A percentile compares a stretch with the other conserved stretches of the same genome.
phyloP scores from a whole-genome alignment of 2,888 invertebrate species.

The Spisula solida region DNA sequence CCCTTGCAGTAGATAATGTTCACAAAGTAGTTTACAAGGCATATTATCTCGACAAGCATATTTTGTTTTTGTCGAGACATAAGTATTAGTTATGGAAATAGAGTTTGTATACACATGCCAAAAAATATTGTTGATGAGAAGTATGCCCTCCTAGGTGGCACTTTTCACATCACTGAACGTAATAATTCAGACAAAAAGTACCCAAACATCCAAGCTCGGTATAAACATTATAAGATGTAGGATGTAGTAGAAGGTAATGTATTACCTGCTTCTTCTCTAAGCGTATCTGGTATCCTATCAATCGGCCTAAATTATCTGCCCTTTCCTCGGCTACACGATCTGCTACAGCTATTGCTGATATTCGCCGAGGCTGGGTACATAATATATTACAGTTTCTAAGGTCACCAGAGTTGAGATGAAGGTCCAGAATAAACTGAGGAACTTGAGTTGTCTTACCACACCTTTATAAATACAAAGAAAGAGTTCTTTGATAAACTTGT shows the following conservation, averaged over 20 bases:
- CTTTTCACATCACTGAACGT: too few species aligned
- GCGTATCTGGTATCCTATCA: slow-evolving; percentile 92
- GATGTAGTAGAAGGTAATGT: not conserved
- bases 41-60: too few species aligned
- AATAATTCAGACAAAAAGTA: too few species aligned
- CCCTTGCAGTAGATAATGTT: too few species aligned
- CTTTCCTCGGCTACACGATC: slow-evolving; percentile 95
- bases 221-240: too few species aligned
- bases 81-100: too few species aligned
- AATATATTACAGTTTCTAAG: slow-evolving; percentile 82
- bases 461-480: slow-evolving; percentile 67
- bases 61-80: too few species aligned
- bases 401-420: slow-evolving; percentile 89
- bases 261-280: slow-evolving; percentile 89
- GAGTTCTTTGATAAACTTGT: not conserved
- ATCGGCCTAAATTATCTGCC: slow-evolving; percentile 90
- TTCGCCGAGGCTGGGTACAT: slow-evolving; percentile 93
- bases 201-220: too few species aligned
- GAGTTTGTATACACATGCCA: too few species aligned
- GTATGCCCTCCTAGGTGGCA: too few species aligned
- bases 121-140: too few species aligned
- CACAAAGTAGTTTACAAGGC: too few species aligned
- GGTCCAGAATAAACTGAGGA: slow-evolving; percentile 95
- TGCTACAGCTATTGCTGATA: slow-evolving; percentile 95
- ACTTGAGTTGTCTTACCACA: slow-evolving; percentile 89